Evolutionary conservation across 2,888 invertebrate genomes (phyloP).

Genomic region (Lissocephala sabroskyi): DNA sequence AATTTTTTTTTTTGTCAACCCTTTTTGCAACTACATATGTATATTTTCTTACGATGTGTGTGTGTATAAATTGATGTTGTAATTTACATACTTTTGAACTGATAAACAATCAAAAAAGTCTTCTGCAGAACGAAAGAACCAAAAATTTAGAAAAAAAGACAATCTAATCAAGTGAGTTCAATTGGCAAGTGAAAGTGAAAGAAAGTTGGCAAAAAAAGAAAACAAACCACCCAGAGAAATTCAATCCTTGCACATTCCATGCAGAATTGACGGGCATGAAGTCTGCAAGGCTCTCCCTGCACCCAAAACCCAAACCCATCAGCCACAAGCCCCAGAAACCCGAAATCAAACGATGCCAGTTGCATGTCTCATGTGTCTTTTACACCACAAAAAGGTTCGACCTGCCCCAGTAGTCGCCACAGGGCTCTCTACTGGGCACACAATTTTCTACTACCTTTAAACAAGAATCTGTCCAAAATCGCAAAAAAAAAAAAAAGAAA

Average conservation of each 20-base stretch:
- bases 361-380: constrained; percentile 55
- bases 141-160: constrained; percentile 16
- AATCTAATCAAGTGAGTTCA: constrained; percentile 61
- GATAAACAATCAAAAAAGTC: constrained; percentile 25
- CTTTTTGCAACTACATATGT: constrained; percentile 56
- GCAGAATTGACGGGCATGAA: constrained; percentile 25
- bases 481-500: constrained; percentile 9
- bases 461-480: constrained; percentile 71
- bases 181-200: constrained; percentile 57
- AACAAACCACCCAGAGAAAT: constrained; percentile 1
- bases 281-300: constrained; percentile 27
- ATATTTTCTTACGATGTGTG: constrained; percentile 39
- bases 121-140: constrained; percentile 57
- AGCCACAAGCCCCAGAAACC: constrained; percentile 11
- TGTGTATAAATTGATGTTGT: constrained; percentile 66
- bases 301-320: too few relatives aligned
- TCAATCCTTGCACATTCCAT: too few relatives aligned
- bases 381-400: constrained; percentile 69
- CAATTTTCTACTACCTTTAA: constrained; percentile 70
- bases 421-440: constrained; percentile 55
- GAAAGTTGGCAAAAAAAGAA: constrained; percentile 44
- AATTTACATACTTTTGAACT: constrained; percentile 27
- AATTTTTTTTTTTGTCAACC: constrained; percentile 34
- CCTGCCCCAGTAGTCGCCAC: constrained; percentile 44
- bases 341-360: constrained; percentile 25